phyloP scores from a whole-genome alignment of 2,113 vertebrate genomes.

The Gymnarchus niloticus region DNA sequence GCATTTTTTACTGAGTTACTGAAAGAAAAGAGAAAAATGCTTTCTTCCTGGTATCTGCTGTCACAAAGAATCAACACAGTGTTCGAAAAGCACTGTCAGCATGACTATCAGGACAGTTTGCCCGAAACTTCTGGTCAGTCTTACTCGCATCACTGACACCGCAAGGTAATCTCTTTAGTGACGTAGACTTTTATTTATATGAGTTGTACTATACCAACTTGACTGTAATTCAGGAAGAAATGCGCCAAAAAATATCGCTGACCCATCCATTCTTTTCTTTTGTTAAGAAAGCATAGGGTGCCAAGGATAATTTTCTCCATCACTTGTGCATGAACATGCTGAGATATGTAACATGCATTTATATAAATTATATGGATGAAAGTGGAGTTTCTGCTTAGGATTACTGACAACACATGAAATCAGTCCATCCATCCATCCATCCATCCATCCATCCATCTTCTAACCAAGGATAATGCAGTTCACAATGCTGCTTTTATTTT shows the following conservation, averaged over 20 bases:
- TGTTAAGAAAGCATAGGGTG: no score
- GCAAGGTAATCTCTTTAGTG: no score
- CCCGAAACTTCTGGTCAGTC: no score
- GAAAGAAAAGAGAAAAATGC: neutral
- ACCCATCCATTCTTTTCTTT: neutral
- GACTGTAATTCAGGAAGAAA: neutral
- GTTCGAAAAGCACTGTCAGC: no score
- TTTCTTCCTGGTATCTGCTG: neutral
- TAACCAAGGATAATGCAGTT: neutral
- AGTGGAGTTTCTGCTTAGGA: neutral
- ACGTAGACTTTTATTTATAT: no score
- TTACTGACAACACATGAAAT: neutral
- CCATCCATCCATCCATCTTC: neutral
- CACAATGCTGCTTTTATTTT: neutral
- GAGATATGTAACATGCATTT: neutral
- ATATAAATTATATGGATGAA: neutral
- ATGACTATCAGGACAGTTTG: no score
- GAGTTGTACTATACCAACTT: neutral
- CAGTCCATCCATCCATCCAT: no score
- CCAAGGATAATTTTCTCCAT: neutral
- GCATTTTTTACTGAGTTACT: no score
- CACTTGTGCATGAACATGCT: neutral
- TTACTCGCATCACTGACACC: no score
- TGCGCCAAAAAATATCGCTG: neutral
- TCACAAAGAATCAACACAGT: no score